phyloP scores from a whole-genome alignment of 1,140 invertebrate species.

The Zophobas atratus region DNA sequence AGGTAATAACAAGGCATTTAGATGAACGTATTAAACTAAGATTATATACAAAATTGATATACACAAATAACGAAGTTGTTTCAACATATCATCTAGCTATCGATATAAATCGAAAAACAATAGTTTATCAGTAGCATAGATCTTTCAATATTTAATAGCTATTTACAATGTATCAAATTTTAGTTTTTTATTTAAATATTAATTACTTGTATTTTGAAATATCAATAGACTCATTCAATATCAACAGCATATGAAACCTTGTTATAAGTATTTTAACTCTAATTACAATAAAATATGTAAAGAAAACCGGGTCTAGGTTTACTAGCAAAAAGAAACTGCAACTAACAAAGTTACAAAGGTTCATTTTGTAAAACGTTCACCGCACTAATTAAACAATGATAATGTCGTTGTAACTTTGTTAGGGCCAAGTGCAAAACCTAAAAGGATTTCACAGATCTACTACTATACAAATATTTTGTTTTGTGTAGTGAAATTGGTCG shows the following conservation, averaged over 20 bases:
- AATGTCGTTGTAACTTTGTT: conserved; percentile 28
- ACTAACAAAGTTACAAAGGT: conserved; percentile 25
- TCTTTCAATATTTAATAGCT: conserved; percentile 58
- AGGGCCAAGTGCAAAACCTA: conserved; percentile 51
- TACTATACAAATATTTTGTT: conserved; percentile 54
- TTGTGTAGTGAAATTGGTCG: conserved; percentile 62
- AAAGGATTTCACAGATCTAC: conserved; percentile 45
- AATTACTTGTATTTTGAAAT: conserved; percentile 60
- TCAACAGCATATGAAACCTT: conserved; percentile 60
- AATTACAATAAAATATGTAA: conserved; percentile 45
- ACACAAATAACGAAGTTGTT: conserved; percentile 49
- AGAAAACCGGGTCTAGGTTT: conserved; percentile 21
- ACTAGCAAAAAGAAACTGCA: conserved; percentile 33
- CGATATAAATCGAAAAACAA: conserved; percentile 38
- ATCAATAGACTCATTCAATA: conserved; percentile 62
- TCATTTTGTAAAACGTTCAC: not conserved
- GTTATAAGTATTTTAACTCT: conserved; percentile 54
- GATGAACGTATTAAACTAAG: conserved; percentile 49
- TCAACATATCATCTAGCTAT: conserved; percentile 42
- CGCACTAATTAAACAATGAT: conserved; percentile 15
- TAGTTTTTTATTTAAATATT: conserved; percentile 60
- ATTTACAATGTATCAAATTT: conserved; percentile 65
- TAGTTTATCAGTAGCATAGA: conserved; percentile 52
- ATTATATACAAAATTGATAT: conserved; percentile 50
- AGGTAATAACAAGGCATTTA: conserved; percentile 59